phyloP scores from a whole-genome alignment of 2,113 vertebrate genomes.

The Elephas maximus region DNA sequence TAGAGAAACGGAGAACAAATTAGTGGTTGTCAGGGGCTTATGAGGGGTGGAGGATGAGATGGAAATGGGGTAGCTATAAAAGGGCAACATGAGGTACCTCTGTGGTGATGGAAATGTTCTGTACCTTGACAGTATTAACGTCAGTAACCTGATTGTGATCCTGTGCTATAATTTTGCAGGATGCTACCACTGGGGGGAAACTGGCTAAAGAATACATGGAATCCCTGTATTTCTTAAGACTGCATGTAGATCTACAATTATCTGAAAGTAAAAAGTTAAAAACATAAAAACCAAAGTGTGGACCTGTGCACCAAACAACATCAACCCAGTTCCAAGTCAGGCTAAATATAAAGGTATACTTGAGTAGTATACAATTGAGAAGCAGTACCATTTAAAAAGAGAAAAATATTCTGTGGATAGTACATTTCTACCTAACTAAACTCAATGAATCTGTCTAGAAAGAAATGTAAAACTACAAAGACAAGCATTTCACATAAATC shows the following conservation, averaged over 20 bases:
- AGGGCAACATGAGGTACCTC: background rate
- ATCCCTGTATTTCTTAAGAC: no score
- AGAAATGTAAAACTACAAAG: conserved; percentile 9
- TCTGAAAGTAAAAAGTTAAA: background rate
- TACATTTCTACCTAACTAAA: background rate
- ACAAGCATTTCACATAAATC: background rate
- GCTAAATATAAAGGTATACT: background rate
- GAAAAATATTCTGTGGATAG: background rate
- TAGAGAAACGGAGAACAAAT: no score
- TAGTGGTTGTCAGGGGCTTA: no score
- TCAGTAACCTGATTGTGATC: no score
- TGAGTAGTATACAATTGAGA: background rate
- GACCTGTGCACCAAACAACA: background rate
- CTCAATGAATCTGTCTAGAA: background rate
- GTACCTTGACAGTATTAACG: no score
- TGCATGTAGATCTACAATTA: no score
- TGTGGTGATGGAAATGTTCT: background rate
- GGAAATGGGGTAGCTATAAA: background rate
- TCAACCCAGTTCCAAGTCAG: background rate
- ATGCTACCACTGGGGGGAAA: no score
- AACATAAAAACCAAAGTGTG: background rate
- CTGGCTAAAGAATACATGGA: no score
- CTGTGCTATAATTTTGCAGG: no score
- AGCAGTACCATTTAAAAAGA: background rate
- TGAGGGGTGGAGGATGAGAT: no score